Conservation (phyloP, 2,888 invertebrate species). For the Thymelicus acteon region DNA sequence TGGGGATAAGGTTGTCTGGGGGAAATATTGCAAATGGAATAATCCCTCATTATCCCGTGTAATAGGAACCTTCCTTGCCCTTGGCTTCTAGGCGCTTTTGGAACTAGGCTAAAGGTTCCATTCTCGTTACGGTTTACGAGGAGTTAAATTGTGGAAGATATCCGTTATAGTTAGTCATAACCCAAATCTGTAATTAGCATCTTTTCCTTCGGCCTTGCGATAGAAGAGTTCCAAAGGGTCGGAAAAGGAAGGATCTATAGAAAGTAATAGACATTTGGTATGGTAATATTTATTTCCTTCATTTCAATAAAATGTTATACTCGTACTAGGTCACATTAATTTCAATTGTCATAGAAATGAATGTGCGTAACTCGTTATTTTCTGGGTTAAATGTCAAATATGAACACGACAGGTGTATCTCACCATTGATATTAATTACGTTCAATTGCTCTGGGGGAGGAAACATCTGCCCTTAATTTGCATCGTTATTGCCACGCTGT, state of each 20-base stretch:
- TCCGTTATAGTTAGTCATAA: conserved; percentile 41
- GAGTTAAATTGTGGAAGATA: conserved; percentile 71
- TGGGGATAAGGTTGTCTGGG: background rate
- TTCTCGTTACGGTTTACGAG: conserved; percentile 62
- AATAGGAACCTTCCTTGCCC: conserved; percentile 31
- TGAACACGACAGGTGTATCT: conserved; percentile 26
- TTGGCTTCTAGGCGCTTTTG: conserved; percentile 15
- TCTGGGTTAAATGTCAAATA: conserved; percentile 44
- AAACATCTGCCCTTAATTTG: conserved; percentile 20
- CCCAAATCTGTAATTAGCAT: no score
- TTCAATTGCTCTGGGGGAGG: conserved; percentile 25
- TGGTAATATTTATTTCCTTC: no score
- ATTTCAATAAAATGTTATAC: no score
- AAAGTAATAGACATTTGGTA: no score
- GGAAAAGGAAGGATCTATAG: no score
- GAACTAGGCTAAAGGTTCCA: conserved; percentile 58
- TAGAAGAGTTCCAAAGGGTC: no score
- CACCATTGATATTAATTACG: conserved; percentile 10
- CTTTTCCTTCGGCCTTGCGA: no score
- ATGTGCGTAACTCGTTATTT: conserved; percentile 6
- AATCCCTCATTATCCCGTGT: conserved; percentile 19
- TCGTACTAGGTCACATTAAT: no score
- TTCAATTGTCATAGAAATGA: background rate
- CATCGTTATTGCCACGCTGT: conserved; percentile 1
- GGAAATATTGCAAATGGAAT: conserved; percentile 14